A percentile compares a stretch with the other conserved stretches of the same genome.
These are phyloP conservation scores for Empidonax alnorum DNA, from an alignment of 2,113 vertebrate genomes.

Conservation along the genomic window DNA sequence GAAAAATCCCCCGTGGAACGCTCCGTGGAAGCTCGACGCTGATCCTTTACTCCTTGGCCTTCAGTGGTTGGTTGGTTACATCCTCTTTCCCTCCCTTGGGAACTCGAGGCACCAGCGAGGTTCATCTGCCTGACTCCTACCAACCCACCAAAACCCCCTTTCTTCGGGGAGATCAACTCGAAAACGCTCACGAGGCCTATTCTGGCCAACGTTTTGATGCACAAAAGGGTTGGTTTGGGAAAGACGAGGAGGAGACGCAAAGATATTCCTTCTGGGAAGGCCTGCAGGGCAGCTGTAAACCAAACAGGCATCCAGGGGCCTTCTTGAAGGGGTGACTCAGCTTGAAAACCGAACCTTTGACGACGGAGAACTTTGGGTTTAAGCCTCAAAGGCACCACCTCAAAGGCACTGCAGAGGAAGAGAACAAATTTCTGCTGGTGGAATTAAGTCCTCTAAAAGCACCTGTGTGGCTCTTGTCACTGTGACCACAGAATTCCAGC, in stretches of 20 bases:
- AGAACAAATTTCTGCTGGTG: neutral
- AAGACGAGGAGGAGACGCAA: neutral
- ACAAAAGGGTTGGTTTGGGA: neutral
- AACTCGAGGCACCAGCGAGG: neutral
- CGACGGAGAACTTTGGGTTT: neutral
- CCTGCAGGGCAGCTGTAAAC: neutral
- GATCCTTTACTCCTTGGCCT: neutral
- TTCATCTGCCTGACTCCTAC: neutral
- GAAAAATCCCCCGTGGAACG: neutral
- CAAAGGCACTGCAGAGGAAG: neutral
- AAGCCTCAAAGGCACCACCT: neutral
- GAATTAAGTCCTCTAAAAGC: neutral
- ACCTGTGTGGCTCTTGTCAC: rapidly evolving
- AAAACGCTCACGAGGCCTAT: rapidly evolving
- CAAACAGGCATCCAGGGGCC: rapidly evolving
- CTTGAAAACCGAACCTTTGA: neutral
- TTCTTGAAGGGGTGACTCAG: rapidly evolving
- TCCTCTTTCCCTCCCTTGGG: neutral
- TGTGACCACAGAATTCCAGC: neutral
- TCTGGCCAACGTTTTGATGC: neutral
- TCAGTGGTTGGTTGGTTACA: neutral
- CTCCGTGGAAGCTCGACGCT: rapidly evolving
- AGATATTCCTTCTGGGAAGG: neutral
- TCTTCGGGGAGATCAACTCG: too few relatives aligned
- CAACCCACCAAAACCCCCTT: rapidly evolving